Evolutionary conservation across 2,113 vertebrate species (phyloP).

Genomic region (Takifugu bimaculatus): DNA sequence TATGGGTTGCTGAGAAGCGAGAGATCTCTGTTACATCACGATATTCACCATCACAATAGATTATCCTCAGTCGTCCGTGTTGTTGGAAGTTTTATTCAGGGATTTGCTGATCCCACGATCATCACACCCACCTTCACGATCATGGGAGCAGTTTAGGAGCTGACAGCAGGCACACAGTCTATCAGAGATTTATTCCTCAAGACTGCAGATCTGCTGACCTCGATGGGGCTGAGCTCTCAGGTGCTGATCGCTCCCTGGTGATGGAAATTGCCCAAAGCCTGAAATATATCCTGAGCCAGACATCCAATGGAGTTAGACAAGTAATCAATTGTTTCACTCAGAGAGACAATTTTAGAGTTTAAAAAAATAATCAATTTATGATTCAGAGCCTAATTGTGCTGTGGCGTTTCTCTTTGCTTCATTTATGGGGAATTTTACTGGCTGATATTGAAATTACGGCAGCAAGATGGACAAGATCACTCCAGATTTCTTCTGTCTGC

Average conservation of each 20-base stretch:
- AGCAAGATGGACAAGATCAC: no score
- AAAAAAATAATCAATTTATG: background rate
- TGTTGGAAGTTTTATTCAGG: conserved; percentile 15
- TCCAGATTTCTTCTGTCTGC: no score
- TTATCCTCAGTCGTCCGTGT: background rate
- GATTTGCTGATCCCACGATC: conserved; percentile 31
- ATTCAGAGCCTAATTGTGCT: background rate
- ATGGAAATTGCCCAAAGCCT: conserved; percentile 11
- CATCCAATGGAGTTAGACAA: conserved; percentile 14
- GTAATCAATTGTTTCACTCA: conserved; percentile 8
- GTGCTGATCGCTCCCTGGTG: conserved; percentile 34
- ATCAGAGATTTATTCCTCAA: conserved; percentile 18
- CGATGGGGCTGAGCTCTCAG: conserved; percentile 23
- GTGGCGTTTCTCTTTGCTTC: conserved; percentile 2
- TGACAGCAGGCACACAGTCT: conserved; percentile 19
- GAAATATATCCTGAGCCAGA: conserved; percentile 20
- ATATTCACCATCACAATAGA: conserved; percentile 24
- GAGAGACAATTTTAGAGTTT: background rate
- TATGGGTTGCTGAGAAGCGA: conserved; percentile 34
- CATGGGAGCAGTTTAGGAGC: conserved; percentile 21
- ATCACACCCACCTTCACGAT: conserved; percentile 18
- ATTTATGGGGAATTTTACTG: background rate
- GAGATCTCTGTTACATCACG: conserved; percentile 1
- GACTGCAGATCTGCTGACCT: conserved; percentile 46
- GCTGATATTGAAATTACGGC: no score